Evolutionary conservation across 2,797 vertebrate genomes (phyloP), one percentile per base, ranked within the genome.

Genomic region (Sparidentex hasta): DNA sequence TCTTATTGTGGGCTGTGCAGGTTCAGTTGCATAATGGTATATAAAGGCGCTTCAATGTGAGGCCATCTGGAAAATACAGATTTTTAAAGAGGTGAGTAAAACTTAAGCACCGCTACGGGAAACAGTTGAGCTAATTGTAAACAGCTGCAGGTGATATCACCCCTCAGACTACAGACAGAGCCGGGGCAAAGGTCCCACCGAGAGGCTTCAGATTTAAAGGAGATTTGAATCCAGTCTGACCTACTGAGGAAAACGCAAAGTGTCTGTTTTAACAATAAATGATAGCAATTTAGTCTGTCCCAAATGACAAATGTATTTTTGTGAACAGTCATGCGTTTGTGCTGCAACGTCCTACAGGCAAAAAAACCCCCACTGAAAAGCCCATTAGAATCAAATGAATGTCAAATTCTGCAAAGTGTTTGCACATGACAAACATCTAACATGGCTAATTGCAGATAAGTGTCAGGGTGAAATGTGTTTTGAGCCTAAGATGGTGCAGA

Each of bases 121-220:
- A 80, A 85, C 73, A 76, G 67, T 82, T 82, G 63, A 65, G 76
- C 76, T 91, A 93, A 91, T 90, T 87, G 89, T 92, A 89, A 91
- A 91, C 93, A 93, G 81, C 87, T 93, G 90, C 80, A 85, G 86
- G 89, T 90, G 91, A 92, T 84, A 87, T 91, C 92, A 90, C 80
- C 87, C 76, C 61, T 87, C 76, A 76, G 79, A 87, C 76, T 73
- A 20, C 8, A 87, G 84, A 83, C 76, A 74, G 55, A 65, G 63
- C 65, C 7, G 58, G 63, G 69, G 38, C 78, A 71, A 55, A 85
- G 78, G 74, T 70, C 86, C 76, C 71, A 33, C 43, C 4, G 75
- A 80, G 70, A 78, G 76, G 43, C 74, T 64, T 18, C 3, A 44
- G 12, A 46, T 79, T 86, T 76, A 70, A 84, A 14, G 66, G 11